phyloP scores from a whole-genome alignment of 2,113 vertebrate species.

The Prochilodus magdalenae region DNA sequence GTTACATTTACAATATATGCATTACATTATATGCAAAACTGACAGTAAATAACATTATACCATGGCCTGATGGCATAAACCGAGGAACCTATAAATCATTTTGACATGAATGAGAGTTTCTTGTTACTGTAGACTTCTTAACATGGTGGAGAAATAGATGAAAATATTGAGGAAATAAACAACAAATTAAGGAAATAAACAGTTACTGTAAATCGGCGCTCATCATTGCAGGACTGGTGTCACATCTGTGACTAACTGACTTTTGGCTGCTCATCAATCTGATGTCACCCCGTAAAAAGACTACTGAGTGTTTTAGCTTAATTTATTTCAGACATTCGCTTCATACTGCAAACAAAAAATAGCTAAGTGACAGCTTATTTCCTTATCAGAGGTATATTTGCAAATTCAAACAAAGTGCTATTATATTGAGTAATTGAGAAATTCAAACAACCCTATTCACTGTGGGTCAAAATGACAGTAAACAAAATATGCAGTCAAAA shows the following conservation, averaged over 20 bases:
- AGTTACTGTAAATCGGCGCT: constrained; percentile 49
- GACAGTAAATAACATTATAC: neutral
- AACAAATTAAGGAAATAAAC: constrained; percentile 68
- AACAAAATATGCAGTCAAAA: neutral
- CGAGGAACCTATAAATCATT: neutral
- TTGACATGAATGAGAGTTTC: neutral
- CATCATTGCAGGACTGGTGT: constrained; percentile 71
- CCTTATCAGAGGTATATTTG: neutral
- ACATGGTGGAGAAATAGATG: neutral
- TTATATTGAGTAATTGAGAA: neutral
- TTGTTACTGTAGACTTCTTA: neutral
- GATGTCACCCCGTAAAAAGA: constrained; percentile 47
- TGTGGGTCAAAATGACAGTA: neutral
- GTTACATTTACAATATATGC: constrained; percentile 33
- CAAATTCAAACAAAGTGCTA: neutral
- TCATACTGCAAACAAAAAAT: neutral
- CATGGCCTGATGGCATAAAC: neutral
- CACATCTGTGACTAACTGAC: constrained; percentile 70
- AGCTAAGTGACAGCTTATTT: neutral
- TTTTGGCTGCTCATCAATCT: constrained; percentile 64
- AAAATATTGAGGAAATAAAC: constrained; percentile 61
- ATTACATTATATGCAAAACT: neutral
- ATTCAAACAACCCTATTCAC: neutral
- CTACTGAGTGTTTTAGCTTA: neutral
- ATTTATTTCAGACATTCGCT: neutral